Percentiles rank a stretch among this genome's conserved stretches.
These are phyloP conservation scores for Machimus atricapillus DNA, from an alignment of 2,888 invertebrate genomes.

Conservation along the genomic window DNA sequence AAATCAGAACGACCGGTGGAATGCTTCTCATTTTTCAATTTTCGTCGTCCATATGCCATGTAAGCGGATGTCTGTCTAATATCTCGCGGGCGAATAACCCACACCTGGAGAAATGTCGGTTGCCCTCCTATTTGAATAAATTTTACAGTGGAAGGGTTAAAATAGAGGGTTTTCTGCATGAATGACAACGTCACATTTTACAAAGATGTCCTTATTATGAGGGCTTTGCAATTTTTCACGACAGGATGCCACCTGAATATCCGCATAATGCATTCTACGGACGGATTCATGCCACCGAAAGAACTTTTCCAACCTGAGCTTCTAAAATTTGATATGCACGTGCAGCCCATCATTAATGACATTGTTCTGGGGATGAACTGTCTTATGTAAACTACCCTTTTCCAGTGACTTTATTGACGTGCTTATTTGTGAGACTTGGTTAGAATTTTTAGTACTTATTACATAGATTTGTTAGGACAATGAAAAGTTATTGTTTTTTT, in stretches of 20 bases:
- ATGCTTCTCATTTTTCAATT: neutral
- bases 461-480: no score
- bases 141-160: neutral
- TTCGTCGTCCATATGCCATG: neutral
- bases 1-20: neutral
- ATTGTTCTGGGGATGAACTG: neutral
- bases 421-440: neutral
- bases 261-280: slow-evolving; percentile 3
- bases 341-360: neutral
- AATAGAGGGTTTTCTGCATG: neutral
- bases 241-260: neutral
- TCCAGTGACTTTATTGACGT: neutral
- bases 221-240: neutral
- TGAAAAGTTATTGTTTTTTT: no score
- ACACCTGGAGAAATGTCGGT: neutral
- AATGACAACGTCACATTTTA: slow-evolving; percentile 13
- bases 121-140: neutral
- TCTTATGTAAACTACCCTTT: neutral
- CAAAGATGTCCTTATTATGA: neutral
- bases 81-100: neutral
- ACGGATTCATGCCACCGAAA: neutral
- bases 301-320: neutral
- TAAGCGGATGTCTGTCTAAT: neutral
- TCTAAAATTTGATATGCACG: neutral
- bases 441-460: no score